Base-by-base conservation (phyloP, 2,113 vertebrate species). In the Cettia cetti region DNA sequence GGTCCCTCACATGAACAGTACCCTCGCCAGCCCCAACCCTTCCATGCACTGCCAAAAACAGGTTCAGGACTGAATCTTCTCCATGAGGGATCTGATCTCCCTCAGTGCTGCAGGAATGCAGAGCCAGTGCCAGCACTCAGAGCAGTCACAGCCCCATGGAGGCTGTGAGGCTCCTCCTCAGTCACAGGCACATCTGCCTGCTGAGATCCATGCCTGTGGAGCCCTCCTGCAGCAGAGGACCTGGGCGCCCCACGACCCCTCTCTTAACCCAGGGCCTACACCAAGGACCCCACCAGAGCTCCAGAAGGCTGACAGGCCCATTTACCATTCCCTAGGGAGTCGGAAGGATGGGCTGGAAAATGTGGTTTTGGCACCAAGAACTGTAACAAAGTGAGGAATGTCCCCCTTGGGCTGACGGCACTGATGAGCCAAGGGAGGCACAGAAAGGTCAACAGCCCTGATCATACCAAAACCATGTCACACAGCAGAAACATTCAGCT, bases 231-330 rank as follows among this genome's bases (percentile, higher is more conserved):
- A 53, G 54, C 22, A 61, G 13, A 86, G 31, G 14, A 60, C 9
- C 21, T 0, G 1, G 13, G 6, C 28, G 6, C 28, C 16, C 27
- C 35, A 40, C 0, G 3, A 50, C 17, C n/a, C 20, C 18, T 26
- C 84, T 49, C 81, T 47, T 18, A 57, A 49, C 21, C 50, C 31
- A 39, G 0, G 0, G 6, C 10, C 15, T 4, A 37, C 42, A 42
- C 13, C 30, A 42, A 42, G 47, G 52, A 39, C 24, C 18, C n/a
- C 31, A 15, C 5, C 15, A 21, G n/a, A 69, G 45, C 72, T 70
- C 15, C 1, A 0, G 21, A 22, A 44, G 49, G 30, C 49, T 83
- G 40, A 72, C 30, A 71, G 72, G 27, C 17, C 28, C 1, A 0
- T 35, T 82, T 44, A 44, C 31, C 37, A 65, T 42, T 23, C 40